These are phyloP conservation scores for Agelaius tricolor DNA, from an alignment of 2,113 vertebrate genomes.

Conservation along the genomic window DNA sequence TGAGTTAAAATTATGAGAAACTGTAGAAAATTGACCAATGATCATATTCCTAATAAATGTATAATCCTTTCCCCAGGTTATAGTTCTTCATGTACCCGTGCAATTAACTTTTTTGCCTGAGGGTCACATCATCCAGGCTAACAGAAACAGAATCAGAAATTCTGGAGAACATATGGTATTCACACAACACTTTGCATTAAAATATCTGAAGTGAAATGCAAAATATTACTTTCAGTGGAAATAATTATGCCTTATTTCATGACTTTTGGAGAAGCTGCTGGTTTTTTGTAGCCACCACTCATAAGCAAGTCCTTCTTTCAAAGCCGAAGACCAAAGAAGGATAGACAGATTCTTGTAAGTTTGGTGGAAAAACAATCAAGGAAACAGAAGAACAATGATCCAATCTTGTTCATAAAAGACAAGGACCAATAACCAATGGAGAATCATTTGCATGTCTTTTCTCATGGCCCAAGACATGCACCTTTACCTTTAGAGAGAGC, in stretches of 20 bases:
- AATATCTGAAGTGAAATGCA: not conserved
- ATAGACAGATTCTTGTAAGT: not conserved
- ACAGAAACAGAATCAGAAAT: not conserved
- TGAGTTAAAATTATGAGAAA: not conserved
- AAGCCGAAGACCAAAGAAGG: not conserved
- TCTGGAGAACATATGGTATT: not conserved
- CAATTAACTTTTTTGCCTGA: not conserved
- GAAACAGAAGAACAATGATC: not conserved
- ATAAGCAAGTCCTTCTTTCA: not conserved
- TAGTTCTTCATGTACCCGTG: not conserved
- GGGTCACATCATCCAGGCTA: not conserved
- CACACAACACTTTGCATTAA: not conserved
- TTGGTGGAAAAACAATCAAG: not conserved
- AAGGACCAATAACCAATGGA: not conserved
- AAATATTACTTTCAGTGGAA: not conserved
- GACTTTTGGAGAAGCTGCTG: not conserved
- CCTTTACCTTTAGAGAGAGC: not conserved
- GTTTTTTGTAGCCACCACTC: not conserved
- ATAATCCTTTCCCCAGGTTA: not conserved
- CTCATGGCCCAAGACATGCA: not conserved
- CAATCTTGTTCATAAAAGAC: not conserved
- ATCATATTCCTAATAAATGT: not conserved
- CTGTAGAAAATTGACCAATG: not conserved
- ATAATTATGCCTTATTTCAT: not conserved
- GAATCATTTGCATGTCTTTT: not conserved